Base-by-base conservation (phyloP, 2,797 vertebrate species). In the Novumbra hubbsi region DNA sequence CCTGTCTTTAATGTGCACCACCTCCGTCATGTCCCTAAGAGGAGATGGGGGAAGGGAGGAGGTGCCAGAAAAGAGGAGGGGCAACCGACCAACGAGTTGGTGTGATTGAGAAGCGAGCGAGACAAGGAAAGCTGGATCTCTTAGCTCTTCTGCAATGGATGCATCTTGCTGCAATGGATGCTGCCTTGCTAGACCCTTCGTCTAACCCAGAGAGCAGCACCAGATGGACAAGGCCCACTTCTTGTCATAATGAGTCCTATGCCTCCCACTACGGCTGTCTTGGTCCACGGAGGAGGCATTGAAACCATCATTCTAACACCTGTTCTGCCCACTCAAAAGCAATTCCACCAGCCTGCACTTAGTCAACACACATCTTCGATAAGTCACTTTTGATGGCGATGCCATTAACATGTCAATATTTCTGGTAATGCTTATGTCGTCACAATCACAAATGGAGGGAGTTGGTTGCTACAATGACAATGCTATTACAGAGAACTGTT, bases 1-100 rank as follows among this genome's bases (percentile, higher is more conserved):
- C 62, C 94, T 84, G 77, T 96, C 93, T 88, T 95, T 95, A 81
- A 95, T 94, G 80, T 95, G 95, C 80, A 95, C 94, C 67, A 95
- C 93, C 85, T 95, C 95, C 1, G 94, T 94, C 95, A 95, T 95
- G 84, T 95, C 95, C 88, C 95, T 95, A 85, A 52, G 79, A 81
- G 73, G 3, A 24, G 15, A 16, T 38, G 12, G 15, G 28, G 68
- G 6, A 16, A 27, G 5, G 45, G 34, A 45, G n/a, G 57, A 69
- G 68, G 71, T n/a, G 5, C 32, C 32, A 69, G 27, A 16, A 16
- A 68, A 30, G 14, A 11, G 62, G 5, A 52, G 14, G 5, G 62
- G 5, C 34, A n/a, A 19, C 8, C 0, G 12, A 34, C 9, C 24
- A 24, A n/a, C 5, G 15, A 21, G 68, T 9, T 24, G 32, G 17